phyloP scores from a whole-genome alignment of 2,797 vertebrate genomes.

The Arrhamphus sclerolepis region DNA sequence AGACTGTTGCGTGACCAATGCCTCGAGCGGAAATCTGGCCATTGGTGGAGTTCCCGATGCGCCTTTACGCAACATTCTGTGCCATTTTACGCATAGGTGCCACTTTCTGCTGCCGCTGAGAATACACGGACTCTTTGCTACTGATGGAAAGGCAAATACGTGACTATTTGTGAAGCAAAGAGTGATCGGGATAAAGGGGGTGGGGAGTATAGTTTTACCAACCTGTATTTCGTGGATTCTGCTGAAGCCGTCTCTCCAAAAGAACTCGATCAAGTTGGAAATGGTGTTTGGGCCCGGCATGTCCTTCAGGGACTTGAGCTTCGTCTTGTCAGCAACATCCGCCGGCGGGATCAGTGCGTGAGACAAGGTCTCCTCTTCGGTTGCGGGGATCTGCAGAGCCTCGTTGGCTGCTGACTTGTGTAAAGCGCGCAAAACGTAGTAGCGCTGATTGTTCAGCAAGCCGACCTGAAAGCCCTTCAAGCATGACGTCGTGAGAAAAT shows the following conservation, averaged over 20 bases:
- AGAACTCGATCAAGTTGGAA: conserved; percentile 88
- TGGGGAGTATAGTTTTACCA: neutral
- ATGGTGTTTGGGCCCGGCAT: conserved; percentile 90
- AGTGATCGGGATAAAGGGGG: neutral
- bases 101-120: conserved; percentile 2
- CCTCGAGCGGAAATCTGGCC: neutral
- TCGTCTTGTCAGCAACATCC: conserved; percentile 18
- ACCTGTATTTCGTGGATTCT: conserved; percentile 95
- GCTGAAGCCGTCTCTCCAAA: conserved; percentile 89
- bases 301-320: conserved; percentile 82
- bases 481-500: conserved; percentile 49
- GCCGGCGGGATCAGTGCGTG: conserved; percentile 38
- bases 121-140: neutral
- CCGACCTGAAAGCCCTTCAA: conserved; percentile 54
- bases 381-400: conserved; percentile 58
- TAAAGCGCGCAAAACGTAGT: conserved; percentile 53
- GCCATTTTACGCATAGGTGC: conserved; percentile 48
- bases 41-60: conserved; percentile 28
- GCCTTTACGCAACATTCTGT: conserved; percentile 57
- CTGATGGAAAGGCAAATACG: neutral
- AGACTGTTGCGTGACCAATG: conserved; percentile 5
- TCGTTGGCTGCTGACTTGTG: conserved; percentile 71
- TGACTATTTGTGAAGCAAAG: accelerated
- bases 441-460: conserved; percentile 43
- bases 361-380: conserved; percentile 41